Evolutionary conservation across 2,113 vertebrate genomes (phyloP), one percentile per base, ranked within the genome.

Genomic region (Eulemur rufifrons): DNA sequence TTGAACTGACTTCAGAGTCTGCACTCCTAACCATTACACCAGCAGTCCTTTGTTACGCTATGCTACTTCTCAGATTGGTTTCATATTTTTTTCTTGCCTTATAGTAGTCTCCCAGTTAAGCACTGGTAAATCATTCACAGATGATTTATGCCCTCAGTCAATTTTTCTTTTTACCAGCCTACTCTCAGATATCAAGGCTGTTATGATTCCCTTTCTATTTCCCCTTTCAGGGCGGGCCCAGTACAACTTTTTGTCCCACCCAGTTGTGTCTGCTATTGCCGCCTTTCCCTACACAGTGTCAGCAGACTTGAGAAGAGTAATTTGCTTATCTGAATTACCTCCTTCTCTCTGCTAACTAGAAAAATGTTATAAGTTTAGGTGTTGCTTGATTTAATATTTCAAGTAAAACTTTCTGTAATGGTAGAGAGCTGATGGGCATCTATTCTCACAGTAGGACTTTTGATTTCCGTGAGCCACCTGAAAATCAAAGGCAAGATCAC

Each of bases 361-460:
- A 93, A 80, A 61, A 56, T 86, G 39, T 93, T 93, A 29, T 37
- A 86, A 82, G n/a, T 54, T 13, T 71, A 86, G 25, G 27, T 73
- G 17, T 89, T 86, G 56, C 34, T 71, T 86, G 63, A 93, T 69
- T 42, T 64, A 89, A 82, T 86, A 27, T 95, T 91, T 86, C 54
- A 73, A 18, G 45, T 69, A 73, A 78, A 73, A 84, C 34, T 45
- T 89, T 47, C 74, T 95, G 10, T 95, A 63, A 59, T 54, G 17
- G 54, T 23, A 74, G 42, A 64, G 32, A 64, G 56, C 64, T 91
- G 21, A 85, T 47, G 63, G 17, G 8, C 83, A 91, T 71, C 25
- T 91, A 0, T 78, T 90, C 21, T 95, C 56, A 5, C 10, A 89
- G 5, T 76, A 83, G 21, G 52, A 71, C 11, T 93, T 91, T 77